These are phyloP conservation scores for Anagyrus pseudococci DNA, from an alignment of 2,888 invertebrate species.

Conservation along the genomic window DNA sequence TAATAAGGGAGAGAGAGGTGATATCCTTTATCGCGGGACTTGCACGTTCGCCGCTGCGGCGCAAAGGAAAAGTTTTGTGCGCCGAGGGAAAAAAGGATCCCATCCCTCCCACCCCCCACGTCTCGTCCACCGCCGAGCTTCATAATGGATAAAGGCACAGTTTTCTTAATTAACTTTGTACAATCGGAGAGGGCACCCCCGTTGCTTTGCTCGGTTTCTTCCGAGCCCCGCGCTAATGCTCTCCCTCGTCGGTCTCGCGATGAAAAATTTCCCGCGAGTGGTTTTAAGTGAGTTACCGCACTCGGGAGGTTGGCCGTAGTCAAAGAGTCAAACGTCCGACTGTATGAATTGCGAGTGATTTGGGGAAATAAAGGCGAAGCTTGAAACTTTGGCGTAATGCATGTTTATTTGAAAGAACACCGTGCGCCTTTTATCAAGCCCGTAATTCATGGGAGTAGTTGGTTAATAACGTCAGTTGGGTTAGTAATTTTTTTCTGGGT, in stretches of 20 bases:
- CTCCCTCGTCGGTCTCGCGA: neutral
- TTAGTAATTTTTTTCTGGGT: no score
- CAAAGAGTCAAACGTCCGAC: constrained; percentile 6
- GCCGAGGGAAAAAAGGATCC: neutral
- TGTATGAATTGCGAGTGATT: constrained; percentile 17
- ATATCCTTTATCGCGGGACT: constrained; percentile 34
- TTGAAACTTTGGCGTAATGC: neutral
- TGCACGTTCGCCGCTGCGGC: neutral
- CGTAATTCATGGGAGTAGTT: no score
- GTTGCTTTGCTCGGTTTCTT: neutral
- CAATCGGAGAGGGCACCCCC: constrained; percentile 15
- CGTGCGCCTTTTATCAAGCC: no score
- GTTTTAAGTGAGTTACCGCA: constrained; percentile 12
- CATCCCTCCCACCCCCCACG: neutral
- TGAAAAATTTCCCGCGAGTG: constrained; percentile 17
- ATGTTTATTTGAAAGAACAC: no score
- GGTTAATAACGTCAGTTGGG: no score
- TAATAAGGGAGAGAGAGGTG: constrained; percentile 26
- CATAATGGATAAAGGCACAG: constrained; percentile 37
- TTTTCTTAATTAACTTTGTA: constrained; percentile 38
- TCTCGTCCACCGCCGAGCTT: neutral
- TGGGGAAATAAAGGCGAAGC: neutral
- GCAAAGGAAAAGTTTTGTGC: constrained; percentile 8
- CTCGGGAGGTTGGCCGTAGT: neutral
- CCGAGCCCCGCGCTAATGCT: neutral